A percentile compares a stretch with the other conserved stretches of the same genome.
Evolutionary conservation across 1,140 invertebrate species (phyloP).

Genomic region (Drosophila pruinosa): DNA sequence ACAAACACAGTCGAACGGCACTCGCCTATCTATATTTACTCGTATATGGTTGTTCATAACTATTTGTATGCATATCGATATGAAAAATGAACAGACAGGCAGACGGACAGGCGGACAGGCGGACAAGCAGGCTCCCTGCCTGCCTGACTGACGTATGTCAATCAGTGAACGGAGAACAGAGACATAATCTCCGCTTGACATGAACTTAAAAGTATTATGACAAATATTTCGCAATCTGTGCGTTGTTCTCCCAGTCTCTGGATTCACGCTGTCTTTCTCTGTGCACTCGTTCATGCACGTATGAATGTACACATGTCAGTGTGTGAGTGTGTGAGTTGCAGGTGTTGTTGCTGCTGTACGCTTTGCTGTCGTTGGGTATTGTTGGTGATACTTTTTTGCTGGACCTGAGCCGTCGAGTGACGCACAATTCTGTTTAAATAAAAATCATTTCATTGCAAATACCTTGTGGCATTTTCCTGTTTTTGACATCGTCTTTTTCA

Average conservation of each 20-base stretch:
- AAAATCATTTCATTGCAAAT: conserved; percentile 72
- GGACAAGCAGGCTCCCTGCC: not conserved
- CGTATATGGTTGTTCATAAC: not conserved
- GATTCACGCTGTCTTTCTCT: not conserved
- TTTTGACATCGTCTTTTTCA: conserved; percentile 64
- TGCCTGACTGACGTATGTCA: conserved; percentile 66
- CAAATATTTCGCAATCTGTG: conserved; percentile 76
- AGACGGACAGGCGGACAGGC: not conserved
- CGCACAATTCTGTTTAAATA: conserved; percentile 62
- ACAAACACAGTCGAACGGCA: conserved; percentile 11
- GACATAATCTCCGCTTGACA: conserved; percentile 73
- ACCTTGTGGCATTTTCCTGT: conserved; percentile 57
- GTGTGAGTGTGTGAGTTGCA: conserved; percentile 1
- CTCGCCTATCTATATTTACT: not conserved
- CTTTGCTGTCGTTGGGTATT: conserved; percentile 7
- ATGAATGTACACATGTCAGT: not conserved
- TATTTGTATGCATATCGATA: not conserved
- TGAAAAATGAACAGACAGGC: conserved; percentile 26
- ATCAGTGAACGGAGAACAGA: conserved; percentile 58
- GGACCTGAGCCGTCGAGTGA: not conserved
- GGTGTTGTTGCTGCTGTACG: not conserved
- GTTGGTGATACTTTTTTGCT: conserved; percentile 8
- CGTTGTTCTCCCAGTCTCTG: not conserved
- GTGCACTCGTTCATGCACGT: not conserved
- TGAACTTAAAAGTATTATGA: conserved; percentile 80